Evolutionary conservation across 2,888 invertebrate species (phyloP), one percentile per base, ranked within the genome.

Genomic region (Sericinus montela): DNA sequence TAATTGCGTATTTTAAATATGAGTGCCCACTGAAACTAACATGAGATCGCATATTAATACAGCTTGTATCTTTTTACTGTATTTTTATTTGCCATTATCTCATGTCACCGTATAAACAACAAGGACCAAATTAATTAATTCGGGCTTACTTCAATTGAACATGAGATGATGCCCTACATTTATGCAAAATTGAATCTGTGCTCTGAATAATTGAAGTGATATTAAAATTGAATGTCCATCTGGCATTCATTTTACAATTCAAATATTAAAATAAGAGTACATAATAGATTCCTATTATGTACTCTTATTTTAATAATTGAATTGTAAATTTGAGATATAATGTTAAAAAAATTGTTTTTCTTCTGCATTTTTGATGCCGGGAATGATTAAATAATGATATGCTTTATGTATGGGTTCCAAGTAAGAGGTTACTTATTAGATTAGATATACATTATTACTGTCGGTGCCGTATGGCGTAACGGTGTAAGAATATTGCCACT

Each of bases 141-240:
- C 38, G 28, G 16, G 37, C 25, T 48, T 38, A 45, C 39, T 37
- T 15, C 42, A 43, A 45, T 35, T 35, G 42, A 34, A 34, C 25
- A 25, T 48, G 44, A 39, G 13, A 34, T 28, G 42, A 38, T 23
- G 39, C 35, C 43, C 43, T 43, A 48, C 34, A 39, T 48, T 44
- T 38, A 39, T 35, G 35, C 28, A 30, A 23, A 39, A 35, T 49
- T 40, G 19, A 29, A 35, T 45, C 34, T 28, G 35, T 39, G 35
- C 45, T 36, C 39, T 34, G 45, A 41, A 49, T 49, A 40, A 50
- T 45, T 40, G 45, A 36, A 45, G 15, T 29, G 23, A 45, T 40
- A 45, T 45, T 36, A 36, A 45, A 50, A 45, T 23, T 14, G 40
- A 11, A 16, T 10, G 29, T 34, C 34, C 49, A 50, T 40, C 29